A percentile compares a stretch with the other conserved stretches of the same genome.
Evolutionary conservation across 1,140 invertebrate genomes (phyloP).

Genomic region (Aradophagus sp.): DNA sequence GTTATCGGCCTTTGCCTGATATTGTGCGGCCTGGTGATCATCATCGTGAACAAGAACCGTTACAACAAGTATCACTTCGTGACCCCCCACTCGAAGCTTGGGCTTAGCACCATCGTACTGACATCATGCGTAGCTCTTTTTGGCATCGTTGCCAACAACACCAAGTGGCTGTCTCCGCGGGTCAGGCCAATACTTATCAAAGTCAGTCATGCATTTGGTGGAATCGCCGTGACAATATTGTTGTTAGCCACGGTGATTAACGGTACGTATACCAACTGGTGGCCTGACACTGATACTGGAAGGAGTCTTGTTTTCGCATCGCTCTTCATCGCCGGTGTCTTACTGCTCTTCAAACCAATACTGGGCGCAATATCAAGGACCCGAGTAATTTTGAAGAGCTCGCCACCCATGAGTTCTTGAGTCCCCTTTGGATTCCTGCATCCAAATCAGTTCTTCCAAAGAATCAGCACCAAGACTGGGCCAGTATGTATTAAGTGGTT

Average conservation of each 20-base stretch:
- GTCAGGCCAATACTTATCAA: conserved; percentile 65
- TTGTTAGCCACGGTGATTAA: conserved; percentile 66
- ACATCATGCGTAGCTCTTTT: conserved; percentile 51
- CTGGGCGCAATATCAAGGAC: conserved; percentile 62
- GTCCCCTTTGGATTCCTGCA: too few species aligned
- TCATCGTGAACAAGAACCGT: conserved; percentile 64
- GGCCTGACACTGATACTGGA: conserved; percentile 53
- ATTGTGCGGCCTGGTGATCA: conserved; percentile 63
- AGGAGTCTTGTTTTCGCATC: conserved; percentile 61
- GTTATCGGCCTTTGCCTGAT: conserved; percentile 59
- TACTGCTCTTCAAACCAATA: conserved; percentile 67
- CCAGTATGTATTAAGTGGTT: too few species aligned
- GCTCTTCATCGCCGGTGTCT: conserved; percentile 62
- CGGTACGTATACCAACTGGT: conserved; percentile 65
- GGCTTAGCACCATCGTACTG: conserved; percentile 63
- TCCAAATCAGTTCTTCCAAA: too few species aligned
- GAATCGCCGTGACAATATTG: conserved; percentile 62
- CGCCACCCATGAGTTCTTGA: conserved; percentile 43
- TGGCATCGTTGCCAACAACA: conserved; percentile 67
- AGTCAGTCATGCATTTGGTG: conserved; percentile 65
- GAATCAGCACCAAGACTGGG: too few species aligned
- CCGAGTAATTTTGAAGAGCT: conserved; percentile 57
- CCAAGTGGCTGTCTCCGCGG: conserved; percentile 66
- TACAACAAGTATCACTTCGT: conserved; percentile 58
- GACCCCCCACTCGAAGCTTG: conserved; percentile 63